Evolutionary conservation across 1,140 invertebrate genomes (phyloP), one percentile per base, ranked within the genome.

Genomic region (Halesus radiatus): DNA sequence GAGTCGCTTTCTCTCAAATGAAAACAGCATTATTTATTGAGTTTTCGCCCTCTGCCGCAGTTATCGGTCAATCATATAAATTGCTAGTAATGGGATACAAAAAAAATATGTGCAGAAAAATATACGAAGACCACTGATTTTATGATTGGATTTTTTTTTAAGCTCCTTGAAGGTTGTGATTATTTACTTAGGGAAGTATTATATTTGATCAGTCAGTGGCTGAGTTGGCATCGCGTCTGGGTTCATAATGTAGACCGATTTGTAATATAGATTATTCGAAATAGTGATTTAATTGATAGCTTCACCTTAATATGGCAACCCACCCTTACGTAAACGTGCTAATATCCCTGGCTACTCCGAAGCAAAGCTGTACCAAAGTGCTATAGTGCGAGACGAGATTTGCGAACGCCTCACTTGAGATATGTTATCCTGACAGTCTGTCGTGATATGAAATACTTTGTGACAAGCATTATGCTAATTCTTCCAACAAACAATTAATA

Each of bases 401-500:
- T 70, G 10, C 20, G 37, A 20, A 20, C 3, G 18, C 32, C 16
- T 8, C 4, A 20, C 37, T 70, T 45, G 29, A 70, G 45, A 70
- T 70, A 70, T 70, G 18, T 70, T 70, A 45, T 5, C n/a, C 60
- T 23, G 60, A 13, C 37, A 70, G n/a, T 45, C 22, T 18, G 15
- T 70, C 66, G 66, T 45, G 66, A 70, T 70, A 70, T 70, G 29
- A 70, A 70, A 70, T 70, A 70, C 66, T 70, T 70, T 70, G 32
- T 70, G 37, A 18, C n/a, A 70, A 64, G n/a, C 20, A 64, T 70
- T 70, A 70, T 52, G 66, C 16, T 70, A 70, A 70, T 70, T 45
- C 18, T 20, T 70, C 66, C 37, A 50, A 52, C 66, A 7, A 52
- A 45, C 37, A 13, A 37, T 8, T 3, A 29, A 29, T 29, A 29